These are phyloP conservation scores for Liolophura sinensis DNA, from an alignment of 1,140 invertebrate genomes.

Conservation along the genomic window DNA sequence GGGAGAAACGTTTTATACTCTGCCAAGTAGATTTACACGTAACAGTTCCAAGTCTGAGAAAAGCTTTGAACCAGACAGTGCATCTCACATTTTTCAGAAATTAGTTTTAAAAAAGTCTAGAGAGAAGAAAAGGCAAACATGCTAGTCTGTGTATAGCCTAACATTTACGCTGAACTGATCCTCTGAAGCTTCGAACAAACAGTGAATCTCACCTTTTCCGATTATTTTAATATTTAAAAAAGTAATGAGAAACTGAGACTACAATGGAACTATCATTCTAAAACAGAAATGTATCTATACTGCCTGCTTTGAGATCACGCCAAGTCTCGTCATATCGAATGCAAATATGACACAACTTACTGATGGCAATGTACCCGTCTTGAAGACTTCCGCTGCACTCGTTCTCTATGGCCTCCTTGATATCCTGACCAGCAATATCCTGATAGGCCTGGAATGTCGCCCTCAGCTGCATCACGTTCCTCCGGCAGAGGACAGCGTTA, in stretches of 20 bases:
- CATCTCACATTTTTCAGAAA: too few relatives aligned
- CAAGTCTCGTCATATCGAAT: neutral
- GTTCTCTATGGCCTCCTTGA: conserved; percentile 42
- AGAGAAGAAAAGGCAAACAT: too few relatives aligned
- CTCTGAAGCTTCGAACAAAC: too few relatives aligned
- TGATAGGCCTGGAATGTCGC: conserved; percentile 71
- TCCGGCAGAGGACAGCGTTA: conserved; percentile 70
- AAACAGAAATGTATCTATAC: neutral
- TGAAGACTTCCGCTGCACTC: conserved; percentile 49
- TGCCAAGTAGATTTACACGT: too few relatives aligned
- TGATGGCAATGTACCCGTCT: conserved; percentile 46
- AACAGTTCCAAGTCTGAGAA: too few relatives aligned
- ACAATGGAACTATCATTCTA: neutral
- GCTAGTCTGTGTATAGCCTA: too few relatives aligned
- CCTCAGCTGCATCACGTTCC: conserved; percentile 69
- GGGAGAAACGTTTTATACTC: too few relatives aligned
- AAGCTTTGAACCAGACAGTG: too few relatives aligned
- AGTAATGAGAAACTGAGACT: neutral
- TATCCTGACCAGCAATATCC: conserved; percentile 39
- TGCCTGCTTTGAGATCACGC: neutral
- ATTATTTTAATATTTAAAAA: neutral
- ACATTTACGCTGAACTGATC: too few relatives aligned
- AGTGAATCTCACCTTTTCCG: neutral
- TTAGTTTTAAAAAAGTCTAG: too few relatives aligned
- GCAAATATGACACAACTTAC: conserved; percentile 22